Evolutionary conservation across 2,888 invertebrate species (phyloP), one percentile per base, ranked within the genome.

Genomic region (Dasysyrphus tricinctus): DNA sequence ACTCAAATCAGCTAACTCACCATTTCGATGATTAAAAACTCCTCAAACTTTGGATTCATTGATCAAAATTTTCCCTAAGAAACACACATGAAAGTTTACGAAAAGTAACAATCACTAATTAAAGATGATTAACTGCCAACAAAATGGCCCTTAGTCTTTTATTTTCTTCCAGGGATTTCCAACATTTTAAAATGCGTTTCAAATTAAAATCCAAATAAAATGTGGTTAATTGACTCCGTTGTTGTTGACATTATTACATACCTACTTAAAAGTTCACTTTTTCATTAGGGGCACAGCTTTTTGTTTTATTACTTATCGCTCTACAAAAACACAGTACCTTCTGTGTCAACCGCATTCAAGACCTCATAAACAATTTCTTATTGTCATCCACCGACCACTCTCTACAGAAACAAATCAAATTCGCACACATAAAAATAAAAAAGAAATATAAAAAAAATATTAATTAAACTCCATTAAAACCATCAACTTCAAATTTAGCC

Each of bases 391-490:
- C 32, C 37, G n/a, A 32, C 7, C 2, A 24, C 1, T 1, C 32
- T 16, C 47, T 47, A 6, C 3, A 37, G 39, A 57, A 37, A 12
- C 37, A 59, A 19, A 51, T 59, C 47, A 73, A 16, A 47, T 29
- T 49, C 24, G 39, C 24, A n/a, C 49, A 75, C 24, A 56, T 54
- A 29, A 49, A 72, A 39, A 32, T 19, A 34, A 29, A 69, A 67
- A 19, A 11, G 39, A 24, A 56, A 65, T 11, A 49, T 56, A 80
- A 57, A 12, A 11, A 61, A 39, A 56, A 32, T 1, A 32, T 6
- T n/a, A 56, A 39, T 42, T 72, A 49, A 5, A 67, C 49, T 75
- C 57, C 70, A 84, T 80, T 72, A 76, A 81, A 78, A 78, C 74
- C 85, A 54, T 77, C 56, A 63, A 77, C 59, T 69, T 63, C 63